Conservation (phyloP, 2,888 invertebrate genomes). For the Pandemis heparana region DNA sequence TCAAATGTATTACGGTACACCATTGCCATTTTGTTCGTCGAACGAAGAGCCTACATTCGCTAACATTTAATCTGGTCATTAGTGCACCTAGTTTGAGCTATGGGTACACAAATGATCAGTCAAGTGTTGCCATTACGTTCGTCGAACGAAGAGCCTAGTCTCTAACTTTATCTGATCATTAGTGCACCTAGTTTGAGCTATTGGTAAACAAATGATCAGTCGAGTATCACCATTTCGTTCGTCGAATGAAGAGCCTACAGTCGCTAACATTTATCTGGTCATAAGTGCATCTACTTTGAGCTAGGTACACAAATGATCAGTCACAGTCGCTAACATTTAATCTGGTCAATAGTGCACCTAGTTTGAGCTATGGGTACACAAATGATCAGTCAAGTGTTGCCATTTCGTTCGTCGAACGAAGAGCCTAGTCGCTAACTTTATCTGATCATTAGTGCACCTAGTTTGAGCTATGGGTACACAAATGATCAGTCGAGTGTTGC, state of each 20-base stretch:
- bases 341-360: too few species aligned
- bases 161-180: neutral
- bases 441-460: too few species aligned
- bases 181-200: neutral
- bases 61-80: neutral
- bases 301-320: too few species aligned
- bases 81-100: neutral
- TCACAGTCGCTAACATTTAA: too few species aligned
- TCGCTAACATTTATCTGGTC: conserved; percentile 45
- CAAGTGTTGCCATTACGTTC: neutral
- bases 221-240: neutral
- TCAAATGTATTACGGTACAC: too few species aligned
- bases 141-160: neutral
- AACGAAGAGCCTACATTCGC: neutral
- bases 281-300: neutral
- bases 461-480: too few species aligned
- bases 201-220: too few species aligned
- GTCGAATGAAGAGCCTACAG: neutral
- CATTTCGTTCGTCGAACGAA: too few species aligned
- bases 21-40: neutral
- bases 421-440: too few species aligned
- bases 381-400: too few species aligned
- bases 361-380: too few species aligned
- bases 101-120: neutral
- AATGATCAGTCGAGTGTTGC: too few species aligned